A percentile compares a stretch with the other conserved stretches of the same genome.
Evolutionary conservation across 23 tunicate genomes (phyloP).

Genomic region (Styela plicata): DNA sequence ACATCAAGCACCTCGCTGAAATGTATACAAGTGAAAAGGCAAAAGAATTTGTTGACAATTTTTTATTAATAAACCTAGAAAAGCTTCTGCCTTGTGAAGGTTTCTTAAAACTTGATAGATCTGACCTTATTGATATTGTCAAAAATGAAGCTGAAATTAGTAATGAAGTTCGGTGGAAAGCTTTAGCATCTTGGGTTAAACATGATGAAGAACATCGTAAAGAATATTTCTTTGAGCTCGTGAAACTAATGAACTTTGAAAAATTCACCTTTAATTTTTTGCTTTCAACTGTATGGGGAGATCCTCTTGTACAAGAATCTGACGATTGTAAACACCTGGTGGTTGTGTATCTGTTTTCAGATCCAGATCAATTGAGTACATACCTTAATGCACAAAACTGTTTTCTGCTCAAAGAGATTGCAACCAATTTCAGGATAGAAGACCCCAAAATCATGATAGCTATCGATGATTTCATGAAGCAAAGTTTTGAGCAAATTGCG

Average conservation of each 20-base stretch:
- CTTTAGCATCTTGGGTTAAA: neutral
- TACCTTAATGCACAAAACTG: neutral
- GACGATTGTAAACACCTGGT: neutral
- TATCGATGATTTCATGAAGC: neutral
- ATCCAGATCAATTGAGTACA: neutral
- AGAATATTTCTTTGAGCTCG: constrained; percentile 3
- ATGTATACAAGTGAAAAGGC: neutral
- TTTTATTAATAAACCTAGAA: neutral
- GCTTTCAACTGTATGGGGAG: neutral
- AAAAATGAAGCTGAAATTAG: neutral
- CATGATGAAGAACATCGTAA: constrained; percentile 6
- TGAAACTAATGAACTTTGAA: neutral
- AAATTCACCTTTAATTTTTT: too few species aligned
- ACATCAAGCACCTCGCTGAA: neutral
- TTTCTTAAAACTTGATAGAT: neutral
- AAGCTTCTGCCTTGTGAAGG: neutral
- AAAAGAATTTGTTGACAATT: neutral
- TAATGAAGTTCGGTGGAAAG: neutral
- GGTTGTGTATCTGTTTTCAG: neutral
- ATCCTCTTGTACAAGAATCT: neutral
- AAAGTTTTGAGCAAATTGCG: neutral
- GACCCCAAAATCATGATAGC: neutral
- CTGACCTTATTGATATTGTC: neutral
- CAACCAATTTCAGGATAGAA: neutral
- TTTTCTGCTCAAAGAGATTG: neutral